phyloP scores from a whole-genome alignment of 2,113 vertebrate genomes.

The Silurus asotus region DNA sequence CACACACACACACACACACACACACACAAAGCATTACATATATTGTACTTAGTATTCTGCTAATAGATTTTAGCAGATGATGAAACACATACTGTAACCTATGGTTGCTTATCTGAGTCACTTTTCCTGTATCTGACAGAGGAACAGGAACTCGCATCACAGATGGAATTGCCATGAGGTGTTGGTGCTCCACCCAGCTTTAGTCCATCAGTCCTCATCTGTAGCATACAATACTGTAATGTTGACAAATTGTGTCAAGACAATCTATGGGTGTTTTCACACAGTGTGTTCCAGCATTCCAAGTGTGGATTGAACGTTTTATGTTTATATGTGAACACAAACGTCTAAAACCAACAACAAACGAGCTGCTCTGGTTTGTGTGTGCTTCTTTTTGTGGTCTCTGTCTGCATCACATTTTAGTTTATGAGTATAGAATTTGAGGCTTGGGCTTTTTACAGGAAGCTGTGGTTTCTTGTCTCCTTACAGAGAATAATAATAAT shows the following conservation, averaged over 20 bases:
- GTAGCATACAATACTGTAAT: background rate
- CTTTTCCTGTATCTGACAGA: background rate
- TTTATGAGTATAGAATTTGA: background rate
- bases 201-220: background rate
- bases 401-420: background rate
- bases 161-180: background rate
- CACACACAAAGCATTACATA: background rate
- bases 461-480: background rate
- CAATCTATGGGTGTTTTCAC: background rate
- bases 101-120: background rate
- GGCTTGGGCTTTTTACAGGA: background rate
- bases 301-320: background rate
- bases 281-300: background rate
- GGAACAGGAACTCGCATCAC: background rate
- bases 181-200: background rate
- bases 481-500: background rate
- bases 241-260: background rate
- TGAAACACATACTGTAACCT: background rate
- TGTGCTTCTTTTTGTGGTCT: background rate
- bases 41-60: background rate
- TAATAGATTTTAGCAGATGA: background rate
- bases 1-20: no score
- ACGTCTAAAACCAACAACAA: background rate
- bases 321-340: background rate
- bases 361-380: background rate